These are phyloP conservation scores for Palloptera scutellata DNA, from an alignment of 2,888 invertebrate genomes.

Conservation along the genomic window DNA sequence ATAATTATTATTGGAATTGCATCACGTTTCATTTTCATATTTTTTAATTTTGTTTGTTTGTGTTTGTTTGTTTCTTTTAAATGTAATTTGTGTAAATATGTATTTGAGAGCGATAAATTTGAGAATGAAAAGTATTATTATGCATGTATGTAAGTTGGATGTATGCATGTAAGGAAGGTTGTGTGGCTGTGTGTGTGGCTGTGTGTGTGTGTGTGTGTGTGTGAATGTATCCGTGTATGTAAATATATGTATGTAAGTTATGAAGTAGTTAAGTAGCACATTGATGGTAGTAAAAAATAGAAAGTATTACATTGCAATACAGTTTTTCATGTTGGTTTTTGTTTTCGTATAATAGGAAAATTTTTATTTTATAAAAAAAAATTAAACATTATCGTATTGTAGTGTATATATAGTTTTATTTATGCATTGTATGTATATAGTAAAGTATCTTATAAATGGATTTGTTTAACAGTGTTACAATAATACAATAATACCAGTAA, in stretches of 20 bases:
- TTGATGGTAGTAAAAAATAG: slow-evolving; percentile 29
- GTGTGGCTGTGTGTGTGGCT: not conserved
- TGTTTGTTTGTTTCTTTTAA: too few relatives aligned
- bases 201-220: not conserved
- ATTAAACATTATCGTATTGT: slow-evolving; percentile 34
- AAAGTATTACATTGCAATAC: slow-evolving; percentile 36
- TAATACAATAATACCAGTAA: too few relatives aligned
- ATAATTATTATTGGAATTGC: too few relatives aligned
- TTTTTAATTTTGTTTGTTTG: too few relatives aligned
- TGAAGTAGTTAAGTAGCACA: slow-evolving; percentile 16
- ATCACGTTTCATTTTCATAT: too few relatives aligned
- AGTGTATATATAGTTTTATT: slow-evolving; percentile 24
- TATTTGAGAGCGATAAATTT: too few relatives aligned
- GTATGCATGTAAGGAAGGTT: not conserved
- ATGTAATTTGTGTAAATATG: too few relatives aligned
- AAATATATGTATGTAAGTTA: slow-evolving; percentile 14
- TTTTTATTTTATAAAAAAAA: slow-evolving; percentile 32
- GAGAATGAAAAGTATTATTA: not conserved
- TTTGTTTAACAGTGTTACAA: not conserved
- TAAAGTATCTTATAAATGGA: not conserved
- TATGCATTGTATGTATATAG: slow-evolving; percentile 19
- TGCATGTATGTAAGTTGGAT: not conserved
- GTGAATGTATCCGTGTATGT: slow-evolving; percentile 19
- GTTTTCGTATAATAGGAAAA: slow-evolving; percentile 27
- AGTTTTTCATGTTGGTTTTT: slow-evolving; percentile 25